Percentiles rank a stretch among this genome's conserved stretches.
phyloP scores from a whole-genome alignment of 1,140 invertebrate genomes.

The Ridgeia piscesae region DNA sequence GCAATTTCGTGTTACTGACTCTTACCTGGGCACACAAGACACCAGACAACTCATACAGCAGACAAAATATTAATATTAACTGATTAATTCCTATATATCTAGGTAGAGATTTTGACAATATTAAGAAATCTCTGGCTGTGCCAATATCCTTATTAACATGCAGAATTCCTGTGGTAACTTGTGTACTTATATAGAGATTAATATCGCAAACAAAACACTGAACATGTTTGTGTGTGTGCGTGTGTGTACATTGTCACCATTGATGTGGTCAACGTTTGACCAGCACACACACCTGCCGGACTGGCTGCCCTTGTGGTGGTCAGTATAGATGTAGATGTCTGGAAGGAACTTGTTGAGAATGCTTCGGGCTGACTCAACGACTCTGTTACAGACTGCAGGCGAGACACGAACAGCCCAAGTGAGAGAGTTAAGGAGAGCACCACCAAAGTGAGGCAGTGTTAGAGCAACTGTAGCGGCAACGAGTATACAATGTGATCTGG shows the following conservation, averaged over 20 bases:
- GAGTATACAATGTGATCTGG: neutral
- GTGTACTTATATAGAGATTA: too few species aligned
- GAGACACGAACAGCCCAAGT: constrained; percentile 83
- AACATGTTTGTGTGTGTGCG: too few species aligned
- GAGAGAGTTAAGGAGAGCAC: neutral
- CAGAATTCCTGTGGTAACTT: too few species aligned
- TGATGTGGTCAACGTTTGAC: neutral
- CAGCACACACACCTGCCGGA: constrained; percentile 74
- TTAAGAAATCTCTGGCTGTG: too few species aligned
- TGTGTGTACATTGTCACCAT: too few species aligned
- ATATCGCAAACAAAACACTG: too few species aligned
- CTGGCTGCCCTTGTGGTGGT: constrained; percentile 81
- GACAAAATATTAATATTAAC: neutral
- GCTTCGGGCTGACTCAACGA: constrained; percentile 90
- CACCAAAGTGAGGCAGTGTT: neutral
- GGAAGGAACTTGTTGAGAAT: constrained; percentile 87
- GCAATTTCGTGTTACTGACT: too few species aligned
- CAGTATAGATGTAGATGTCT: constrained; percentile 93
- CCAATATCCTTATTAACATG: too few species aligned
- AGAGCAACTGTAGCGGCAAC: neutral
- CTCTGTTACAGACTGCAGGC: constrained; percentile 84
- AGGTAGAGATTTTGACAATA: too few species aligned
- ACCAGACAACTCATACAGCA: too few species aligned
- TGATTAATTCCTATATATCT: too few species aligned
- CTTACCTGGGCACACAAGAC: too few species aligned